Evolutionary conservation across 1,140 invertebrate species (phyloP).

Genomic region (Glossosoma conforme): DNA sequence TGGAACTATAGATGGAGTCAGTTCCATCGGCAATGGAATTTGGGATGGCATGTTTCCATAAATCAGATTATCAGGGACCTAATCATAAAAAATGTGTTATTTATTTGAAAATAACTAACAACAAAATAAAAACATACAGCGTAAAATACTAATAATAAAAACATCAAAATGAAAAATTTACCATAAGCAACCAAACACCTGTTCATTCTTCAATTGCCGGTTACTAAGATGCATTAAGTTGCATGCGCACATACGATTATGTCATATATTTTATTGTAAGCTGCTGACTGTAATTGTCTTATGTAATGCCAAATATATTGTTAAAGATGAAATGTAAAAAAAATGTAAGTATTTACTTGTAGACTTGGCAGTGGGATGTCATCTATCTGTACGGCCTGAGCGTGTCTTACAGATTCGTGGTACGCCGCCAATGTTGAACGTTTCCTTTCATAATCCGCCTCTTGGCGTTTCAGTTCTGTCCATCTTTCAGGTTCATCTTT

Average conservation of each 20-base stretch:
- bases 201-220: too few species aligned
- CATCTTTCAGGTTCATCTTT: conserved; percentile 96
- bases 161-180: background rate
- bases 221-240: too few species aligned
- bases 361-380: conserved; percentile 86
- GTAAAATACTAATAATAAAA: background rate
- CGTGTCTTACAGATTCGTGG: conserved; percentile 91
- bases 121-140: background rate
- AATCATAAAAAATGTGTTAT: conserved; percentile 16
- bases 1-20: conserved; percentile 46
- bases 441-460: conserved; percentile 90
- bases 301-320: too few species aligned
- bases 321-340: too few species aligned
- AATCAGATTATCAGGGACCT: conserved; percentile 45
- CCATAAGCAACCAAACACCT: background rate
- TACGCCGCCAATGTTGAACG: conserved; percentile 81
- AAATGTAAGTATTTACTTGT: conserved; percentile 48
- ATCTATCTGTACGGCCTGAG: conserved; percentile 93
- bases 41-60: conserved; percentile 61
- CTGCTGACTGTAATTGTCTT: too few species aligned
- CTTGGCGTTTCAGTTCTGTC: conserved; percentile 83
- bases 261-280: too few species aligned
- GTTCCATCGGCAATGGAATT: conserved; percentile 73
- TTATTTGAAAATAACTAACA: background rate
- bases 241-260: too few species aligned